Conservation (phyloP, 2,113 vertebrate species). For the Deroptyus accipitrinus region DNA sequence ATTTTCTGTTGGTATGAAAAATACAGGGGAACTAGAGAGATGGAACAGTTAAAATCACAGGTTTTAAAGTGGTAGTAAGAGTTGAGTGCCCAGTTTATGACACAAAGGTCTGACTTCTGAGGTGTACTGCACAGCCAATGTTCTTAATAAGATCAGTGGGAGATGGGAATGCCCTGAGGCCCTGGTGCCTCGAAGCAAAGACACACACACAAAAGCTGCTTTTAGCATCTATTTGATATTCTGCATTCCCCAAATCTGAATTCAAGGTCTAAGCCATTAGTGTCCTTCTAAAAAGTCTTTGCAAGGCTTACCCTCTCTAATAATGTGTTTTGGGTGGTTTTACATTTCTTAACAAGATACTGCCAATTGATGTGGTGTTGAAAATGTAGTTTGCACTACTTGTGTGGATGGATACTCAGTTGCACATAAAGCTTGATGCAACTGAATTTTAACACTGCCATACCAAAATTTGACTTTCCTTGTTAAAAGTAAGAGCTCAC, state of each 20-base stretch:
- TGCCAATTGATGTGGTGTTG: neutral
- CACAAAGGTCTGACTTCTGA: neutral
- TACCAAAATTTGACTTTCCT: neutral
- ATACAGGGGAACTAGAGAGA: no score
- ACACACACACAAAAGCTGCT: neutral
- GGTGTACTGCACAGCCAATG: fast-evolving
- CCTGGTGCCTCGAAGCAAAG: neutral
- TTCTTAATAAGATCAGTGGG: neutral
- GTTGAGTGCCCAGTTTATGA: neutral
- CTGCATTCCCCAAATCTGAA: neutral
- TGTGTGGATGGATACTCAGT: neutral
- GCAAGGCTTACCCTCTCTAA: neutral
- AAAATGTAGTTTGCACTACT: neutral
- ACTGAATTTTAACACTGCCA: neutral
- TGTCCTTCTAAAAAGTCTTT: neutral
- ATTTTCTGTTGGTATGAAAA: neutral
- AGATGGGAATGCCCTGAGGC: neutral
- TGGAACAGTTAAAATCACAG: neutral
- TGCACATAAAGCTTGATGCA: neutral
- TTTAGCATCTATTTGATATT: neutral
- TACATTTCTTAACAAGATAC: neutral
- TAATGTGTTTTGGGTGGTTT: neutral
- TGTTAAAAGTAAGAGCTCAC: neutral
- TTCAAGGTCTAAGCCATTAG: neutral
- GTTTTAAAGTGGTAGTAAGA: neutral